phyloP scores from a whole-genome alignment of 2,797 vertebrate species.

The Amblyraja radiata region DNA sequence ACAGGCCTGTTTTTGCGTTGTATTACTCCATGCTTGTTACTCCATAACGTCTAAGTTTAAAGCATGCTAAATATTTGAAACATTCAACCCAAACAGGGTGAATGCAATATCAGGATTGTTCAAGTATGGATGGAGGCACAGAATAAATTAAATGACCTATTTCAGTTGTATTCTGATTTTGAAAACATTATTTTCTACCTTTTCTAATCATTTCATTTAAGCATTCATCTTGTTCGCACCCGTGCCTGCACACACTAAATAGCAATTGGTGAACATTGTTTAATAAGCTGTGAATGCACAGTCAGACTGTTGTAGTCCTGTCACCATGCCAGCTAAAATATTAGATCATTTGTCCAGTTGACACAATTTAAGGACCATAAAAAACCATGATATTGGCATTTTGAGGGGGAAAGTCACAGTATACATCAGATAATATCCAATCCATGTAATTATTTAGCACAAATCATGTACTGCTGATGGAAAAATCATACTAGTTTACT shows the following conservation, averaged over 20 bases:
- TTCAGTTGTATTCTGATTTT: not conserved
- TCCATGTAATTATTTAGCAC: not conserved
- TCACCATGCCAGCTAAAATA: not conserved
- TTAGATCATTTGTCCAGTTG: not conserved
- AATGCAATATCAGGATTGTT: not conserved
- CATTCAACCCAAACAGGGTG: not conserved
- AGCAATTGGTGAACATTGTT: not conserved
- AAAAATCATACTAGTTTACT: not conserved
- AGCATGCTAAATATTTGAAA: not conserved
- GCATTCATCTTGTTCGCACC: not conserved
- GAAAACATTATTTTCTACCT: not conserved
- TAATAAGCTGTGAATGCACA: not conserved
- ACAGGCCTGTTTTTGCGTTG: too few relatives aligned
- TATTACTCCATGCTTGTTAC: too few relatives aligned
- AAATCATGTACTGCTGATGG: not conserved
- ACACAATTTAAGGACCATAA: not conserved
- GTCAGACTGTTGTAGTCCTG: not conserved
- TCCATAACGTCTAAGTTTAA: not conserved
- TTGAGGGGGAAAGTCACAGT: not conserved
- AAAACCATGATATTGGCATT: not conserved
- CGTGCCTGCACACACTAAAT: not conserved
- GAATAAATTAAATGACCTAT: not conserved
- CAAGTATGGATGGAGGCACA: not conserved
- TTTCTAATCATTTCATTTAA: not conserved
- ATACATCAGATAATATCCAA: not conserved